These are phyloP conservation scores for Enteromius argenteus DNA, from an alignment of 2,797 vertebrate species.

Conservation along the genomic window DNA sequence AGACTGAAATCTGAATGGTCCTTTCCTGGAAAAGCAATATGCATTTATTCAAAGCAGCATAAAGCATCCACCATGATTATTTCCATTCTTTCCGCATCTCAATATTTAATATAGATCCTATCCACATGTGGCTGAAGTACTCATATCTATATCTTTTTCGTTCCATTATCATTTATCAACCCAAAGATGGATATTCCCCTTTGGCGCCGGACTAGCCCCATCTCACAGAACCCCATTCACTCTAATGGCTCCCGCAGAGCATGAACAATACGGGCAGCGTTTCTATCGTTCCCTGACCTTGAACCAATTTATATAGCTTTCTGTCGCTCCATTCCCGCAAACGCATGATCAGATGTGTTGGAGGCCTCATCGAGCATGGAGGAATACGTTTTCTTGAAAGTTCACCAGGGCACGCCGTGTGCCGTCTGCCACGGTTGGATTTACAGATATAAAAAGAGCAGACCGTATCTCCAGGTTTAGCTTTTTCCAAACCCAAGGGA, in stretches of 20 bases:
- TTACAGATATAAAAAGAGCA: slow-evolving; percentile 56
- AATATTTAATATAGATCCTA: slow-evolving; percentile 33
- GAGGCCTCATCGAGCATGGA: slow-evolving; percentile 25
- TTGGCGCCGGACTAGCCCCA: slow-evolving; percentile 65
- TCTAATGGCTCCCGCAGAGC: slow-evolving; percentile 67
- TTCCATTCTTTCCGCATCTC: slow-evolving; percentile 5
- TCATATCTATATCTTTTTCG: slow-evolving; percentile 58
- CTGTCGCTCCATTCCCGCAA: slow-evolving; percentile 36
- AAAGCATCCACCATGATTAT: slow-evolving; percentile 4
- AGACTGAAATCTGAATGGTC: background rate
- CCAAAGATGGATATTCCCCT: slow-evolving; percentile 69
- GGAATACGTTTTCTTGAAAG: slow-evolving; percentile 62
- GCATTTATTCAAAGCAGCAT: slow-evolving; percentile 24
- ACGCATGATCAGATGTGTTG: slow-evolving; percentile 33
- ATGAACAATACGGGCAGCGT: slow-evolving; percentile 58
- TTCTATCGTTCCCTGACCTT: slow-evolving; percentile 65
- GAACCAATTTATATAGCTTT: slow-evolving; percentile 65
- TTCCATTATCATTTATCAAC: slow-evolving; percentile 66
- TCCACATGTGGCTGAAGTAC: slow-evolving; percentile 11
- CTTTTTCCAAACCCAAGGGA: slow-evolving; percentile 48
- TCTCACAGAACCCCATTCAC: slow-evolving; percentile 71
- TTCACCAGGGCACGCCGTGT: slow-evolving; percentile 52
- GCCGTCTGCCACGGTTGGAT: slow-evolving; percentile 52
- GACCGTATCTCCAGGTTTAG: slow-evolving; percentile 64
- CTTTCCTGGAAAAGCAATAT: slow-evolving; percentile 23